phyloP scores from a whole-genome alignment of 2,113 vertebrate genomes.

The Scartelaos histophorus region DNA sequence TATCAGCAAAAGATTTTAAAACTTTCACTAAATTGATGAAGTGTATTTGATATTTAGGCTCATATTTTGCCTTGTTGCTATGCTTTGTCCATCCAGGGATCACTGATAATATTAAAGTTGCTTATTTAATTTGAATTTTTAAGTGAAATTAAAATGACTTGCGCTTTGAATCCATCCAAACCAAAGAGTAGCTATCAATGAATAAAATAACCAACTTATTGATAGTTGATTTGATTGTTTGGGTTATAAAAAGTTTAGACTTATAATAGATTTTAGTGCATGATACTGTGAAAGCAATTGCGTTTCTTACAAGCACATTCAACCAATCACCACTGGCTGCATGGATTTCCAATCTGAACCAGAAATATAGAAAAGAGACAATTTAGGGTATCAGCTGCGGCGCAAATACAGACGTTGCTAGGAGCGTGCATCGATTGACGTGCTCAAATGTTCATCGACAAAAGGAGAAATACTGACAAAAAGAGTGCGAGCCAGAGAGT shows the following conservation, averaged over 20 bases:
- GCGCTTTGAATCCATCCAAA: neutral
- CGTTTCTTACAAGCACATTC: slow-evolving; percentile 31
- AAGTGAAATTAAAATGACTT: neutral
- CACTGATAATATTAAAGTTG: neutral
- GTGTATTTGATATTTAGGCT: neutral
- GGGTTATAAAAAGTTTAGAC: neutral
- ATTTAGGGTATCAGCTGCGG: slow-evolving; percentile 55
- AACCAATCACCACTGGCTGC: slow-evolving; percentile 13
- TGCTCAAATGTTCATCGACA: slow-evolving; percentile 73
- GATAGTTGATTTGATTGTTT: slow-evolving; percentile 51
- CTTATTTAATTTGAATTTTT: too few relatives aligned
- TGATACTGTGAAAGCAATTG: neutral
- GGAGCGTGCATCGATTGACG: slow-evolving; percentile 72
- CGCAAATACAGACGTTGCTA: slow-evolving; percentile 67
- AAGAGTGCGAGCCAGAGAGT: slow-evolving; percentile 37
- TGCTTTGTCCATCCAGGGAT: neutral
- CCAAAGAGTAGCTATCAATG: neutral
- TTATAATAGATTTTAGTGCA: neutral
- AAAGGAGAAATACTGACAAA: slow-evolving; percentile 64
- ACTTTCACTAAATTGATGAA: neutral
- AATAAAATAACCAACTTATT: neutral
- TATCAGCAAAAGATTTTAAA: neutral
- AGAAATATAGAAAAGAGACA: slow-evolving; percentile 48
- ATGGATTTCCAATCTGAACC: slow-evolving; percentile 50
- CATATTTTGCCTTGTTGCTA: neutral